phyloP scores from a whole-genome alignment of 2,797 vertebrate genomes.

The Enteromius viviparus region DNA sequence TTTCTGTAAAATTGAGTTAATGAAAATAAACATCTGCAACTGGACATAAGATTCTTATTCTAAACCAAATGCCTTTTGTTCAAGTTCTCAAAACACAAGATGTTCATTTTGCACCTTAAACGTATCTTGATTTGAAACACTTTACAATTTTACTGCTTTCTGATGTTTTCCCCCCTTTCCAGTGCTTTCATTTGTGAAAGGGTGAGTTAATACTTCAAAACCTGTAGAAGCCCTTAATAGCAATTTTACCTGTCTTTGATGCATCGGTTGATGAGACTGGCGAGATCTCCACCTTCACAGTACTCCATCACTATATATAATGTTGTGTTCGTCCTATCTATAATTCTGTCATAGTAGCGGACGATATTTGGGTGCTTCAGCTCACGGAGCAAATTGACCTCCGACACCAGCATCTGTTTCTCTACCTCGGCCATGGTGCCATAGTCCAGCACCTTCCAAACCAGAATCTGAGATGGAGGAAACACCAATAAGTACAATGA shows the following conservation, averaged over 20 bases:
- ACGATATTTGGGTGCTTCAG: conserved; percentile 95
- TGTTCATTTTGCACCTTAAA: background rate
- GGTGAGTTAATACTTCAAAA: background rate
- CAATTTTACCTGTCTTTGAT: conserved; percentile 84
- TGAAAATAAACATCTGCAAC: background rate
- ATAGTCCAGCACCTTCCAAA: conserved; percentile 98
- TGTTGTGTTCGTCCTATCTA: conserved; percentile 89
- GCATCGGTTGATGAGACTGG: conserved; percentile 85
- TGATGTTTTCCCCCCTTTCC: background rate
- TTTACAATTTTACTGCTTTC: background rate
- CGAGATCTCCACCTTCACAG: conserved; percentile 93
- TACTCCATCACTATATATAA: conserved; percentile 98
- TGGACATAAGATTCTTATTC: background rate
- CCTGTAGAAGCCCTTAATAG: background rate
- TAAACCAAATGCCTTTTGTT: too few species aligned
- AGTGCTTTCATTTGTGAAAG: background rate
- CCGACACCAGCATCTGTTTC: conserved; percentile 97
- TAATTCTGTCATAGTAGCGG: conserved; percentile 92
- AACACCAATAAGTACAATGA: background rate
- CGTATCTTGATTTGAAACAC: background rate
- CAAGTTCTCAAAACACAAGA: background rate
- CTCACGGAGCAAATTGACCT: conserved; percentile 94
- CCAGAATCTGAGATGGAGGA: conserved; percentile 79
- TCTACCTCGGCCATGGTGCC: conserved; percentile 91
- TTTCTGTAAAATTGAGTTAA: background rate